These are phyloP conservation scores for Neotoxoptera formosana DNA, from an alignment of 1,140 invertebrate genomes.

Conservation along the genomic window DNA sequence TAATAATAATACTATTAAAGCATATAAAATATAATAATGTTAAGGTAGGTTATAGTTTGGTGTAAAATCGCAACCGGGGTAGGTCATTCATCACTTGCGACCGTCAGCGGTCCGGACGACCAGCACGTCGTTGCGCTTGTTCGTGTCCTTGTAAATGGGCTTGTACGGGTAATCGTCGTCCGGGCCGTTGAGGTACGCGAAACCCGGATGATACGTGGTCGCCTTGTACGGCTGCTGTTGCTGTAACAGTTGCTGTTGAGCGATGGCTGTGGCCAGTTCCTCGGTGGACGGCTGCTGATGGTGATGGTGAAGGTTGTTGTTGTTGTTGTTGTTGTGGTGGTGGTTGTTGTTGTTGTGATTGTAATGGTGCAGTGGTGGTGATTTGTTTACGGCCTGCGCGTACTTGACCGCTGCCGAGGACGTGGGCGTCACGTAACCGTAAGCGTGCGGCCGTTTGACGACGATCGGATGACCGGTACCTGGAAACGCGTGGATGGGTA, in stretches of 20 bases:
- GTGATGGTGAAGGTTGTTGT: not conserved
- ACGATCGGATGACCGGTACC: not conserved
- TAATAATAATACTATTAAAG: not conserved
- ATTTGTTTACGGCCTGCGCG: not conserved
- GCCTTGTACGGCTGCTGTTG: slow-evolving; percentile 23
- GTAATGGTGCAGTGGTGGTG: not conserved
- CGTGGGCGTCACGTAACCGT: slow-evolving; percentile 11
- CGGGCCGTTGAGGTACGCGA: slow-evolving; percentile 17
- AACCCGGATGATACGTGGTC: slow-evolving; percentile 24
- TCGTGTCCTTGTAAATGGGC: slow-evolving; percentile 46
- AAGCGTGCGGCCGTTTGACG: slow-evolving; percentile 40
- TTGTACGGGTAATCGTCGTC: slow-evolving; percentile 41
- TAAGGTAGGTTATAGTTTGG: not conserved
- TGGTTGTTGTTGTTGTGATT: not conserved
- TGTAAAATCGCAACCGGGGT: not conserved
- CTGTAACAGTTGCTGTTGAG: slow-evolving; percentile 14
- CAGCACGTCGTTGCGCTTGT: slow-evolving; percentile 39
- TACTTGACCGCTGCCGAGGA: not conserved
- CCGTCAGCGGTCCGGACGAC: not conserved
- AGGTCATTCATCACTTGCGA: not conserved
- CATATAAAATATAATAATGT: not conserved
- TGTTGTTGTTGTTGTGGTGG: not conserved
- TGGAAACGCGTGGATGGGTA: not conserved
- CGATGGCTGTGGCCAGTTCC: not conserved
- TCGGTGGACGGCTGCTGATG: slow-evolving; percentile 27